Evolutionary conservation across 2,113 vertebrate species (phyloP), one percentile per base, ranked within the genome.

Genomic region (Piaya cayana): DNA sequence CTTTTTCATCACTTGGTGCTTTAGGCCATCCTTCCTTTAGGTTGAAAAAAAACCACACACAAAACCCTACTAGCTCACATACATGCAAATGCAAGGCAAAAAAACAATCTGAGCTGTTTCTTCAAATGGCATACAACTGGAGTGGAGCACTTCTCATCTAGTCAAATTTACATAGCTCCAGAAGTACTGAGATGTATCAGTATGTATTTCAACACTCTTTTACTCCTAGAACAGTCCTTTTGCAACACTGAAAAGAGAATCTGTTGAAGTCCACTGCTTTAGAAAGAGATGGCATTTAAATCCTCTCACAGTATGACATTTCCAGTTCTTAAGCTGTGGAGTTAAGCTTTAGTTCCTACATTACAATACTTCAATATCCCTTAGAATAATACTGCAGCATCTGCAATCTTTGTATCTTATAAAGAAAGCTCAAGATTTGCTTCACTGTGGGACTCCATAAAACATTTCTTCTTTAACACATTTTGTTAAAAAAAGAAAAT

Each of bases 291-390:
- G 11, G 52, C 4, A 59, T 32, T 2, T 2, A 86, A 64, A 14
- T 20, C 43, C 8, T 59, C 11, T 10, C 8, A 15, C 36, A 30
- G 39, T 21, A 76, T 9, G 34, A 30, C 65, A 34, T 5, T 7
- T 12, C 3, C 3, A 43, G 45, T 18, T 30, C 18, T 23, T 13
- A 69, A 2, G 1, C 2, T 45, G 12, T 0, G 74, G 9, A 4
- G 3, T 1, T n/a, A n/a, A n/a, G n/a, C 9, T 88, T 67, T 7
- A 58, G 34, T 37, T 67, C 26, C 12, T 75, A 20, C 8, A 45
- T 6, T 60, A 37, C n/a, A 34, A 27, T 26, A 4, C 20, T 64
- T 55, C 15, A 47, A 3, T 0, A 32, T 3, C 4, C 6, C 3
- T 29, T 27, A 22, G 1, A 47, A 8, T 4, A 86, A 77, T 39